Evolutionary conservation across 2,113 vertebrate species (phyloP).

Genomic region (Rhinopomastus cyanomelas): DNA sequence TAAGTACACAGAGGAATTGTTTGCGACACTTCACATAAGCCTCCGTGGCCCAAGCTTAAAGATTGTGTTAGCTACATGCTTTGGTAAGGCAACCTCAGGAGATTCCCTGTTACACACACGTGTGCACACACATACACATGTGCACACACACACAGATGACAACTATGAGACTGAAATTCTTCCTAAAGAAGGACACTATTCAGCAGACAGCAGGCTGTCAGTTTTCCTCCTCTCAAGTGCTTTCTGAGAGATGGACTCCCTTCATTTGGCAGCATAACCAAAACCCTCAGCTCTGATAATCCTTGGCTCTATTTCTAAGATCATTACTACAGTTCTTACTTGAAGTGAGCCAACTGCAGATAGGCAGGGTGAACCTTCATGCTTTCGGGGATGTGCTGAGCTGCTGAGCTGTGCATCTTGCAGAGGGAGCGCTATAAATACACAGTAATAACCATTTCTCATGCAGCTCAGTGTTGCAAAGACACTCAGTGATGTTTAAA

Average conservation of each 20-base stretch:
- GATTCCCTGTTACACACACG: background rate
- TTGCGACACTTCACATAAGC: background rate
- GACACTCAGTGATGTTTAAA: background rate
- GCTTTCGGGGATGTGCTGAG: background rate
- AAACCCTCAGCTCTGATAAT: background rate
- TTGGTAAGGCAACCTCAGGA: background rate
- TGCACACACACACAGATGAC: accelerated
- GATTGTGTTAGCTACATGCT: background rate
- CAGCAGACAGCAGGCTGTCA: background rate
- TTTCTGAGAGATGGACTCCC: background rate
- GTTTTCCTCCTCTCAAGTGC: background rate
- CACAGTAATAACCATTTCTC: background rate
- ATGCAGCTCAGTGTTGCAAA: background rate
- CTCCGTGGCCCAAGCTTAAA: background rate
- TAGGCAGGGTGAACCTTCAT: background rate
- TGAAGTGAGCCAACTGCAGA: background rate
- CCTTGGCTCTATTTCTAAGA: background rate
- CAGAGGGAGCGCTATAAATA: background rate
- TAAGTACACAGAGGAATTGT: background rate
- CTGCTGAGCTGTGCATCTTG: background rate
- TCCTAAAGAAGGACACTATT: background rate
- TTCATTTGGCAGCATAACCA: background rate
- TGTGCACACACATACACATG: no score
- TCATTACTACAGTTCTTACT: background rate
- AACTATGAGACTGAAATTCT: background rate